Evolutionary conservation across 2,888 invertebrate genomes (phyloP), one percentile per base, ranked within the genome.

Genomic region (Dione vanillae): DNA sequence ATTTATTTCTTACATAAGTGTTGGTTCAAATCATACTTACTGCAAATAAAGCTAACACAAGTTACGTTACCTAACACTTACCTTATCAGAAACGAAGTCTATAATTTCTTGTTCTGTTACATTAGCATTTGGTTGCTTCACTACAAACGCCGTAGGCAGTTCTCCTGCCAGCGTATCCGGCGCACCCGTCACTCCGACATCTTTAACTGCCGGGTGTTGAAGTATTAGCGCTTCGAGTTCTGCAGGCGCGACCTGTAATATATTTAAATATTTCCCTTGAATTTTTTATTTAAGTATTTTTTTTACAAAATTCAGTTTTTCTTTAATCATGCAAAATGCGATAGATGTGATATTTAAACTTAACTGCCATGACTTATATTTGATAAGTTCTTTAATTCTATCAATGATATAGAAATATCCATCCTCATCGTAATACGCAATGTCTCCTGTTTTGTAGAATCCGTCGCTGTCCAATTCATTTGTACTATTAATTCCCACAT

Each of bases 301-400:
- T 27, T 27, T 27, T 27, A 27, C 27, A 27, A 27, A 27, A 27
- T 3, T 27, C 27, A 0, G 12, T 14, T 7, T 11, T 2, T 11
- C 7, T 20, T 14, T 16, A 3, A 58, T 9, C 16, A 10, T 35
- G 19, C 10, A 56, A 16, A 16, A 9, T 40, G n/a, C 37, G 12
- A 19, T 12, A 2, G 37, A 58, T 8, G 7, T 41, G 7, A n/a
- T 9, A 14, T 7, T 16, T 35, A 45, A 10, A 69, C 80, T 81
- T 73, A 89, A 90, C 78, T 90, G 90, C 77, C 87, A 85, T 47
- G 85, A 83, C 37, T 90, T 90, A 67, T 89, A 90, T 76, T 91
- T 90, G 14, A 91, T 90, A 8, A 90, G 81, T 75, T 91, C 90
- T 67, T 91, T 91, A 19, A 90, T 78, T 76, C 90, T 84, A 47